Evolutionary conservation across 2,888 invertebrate genomes (phyloP).

Genomic region (Rhingia campestris): DNA sequence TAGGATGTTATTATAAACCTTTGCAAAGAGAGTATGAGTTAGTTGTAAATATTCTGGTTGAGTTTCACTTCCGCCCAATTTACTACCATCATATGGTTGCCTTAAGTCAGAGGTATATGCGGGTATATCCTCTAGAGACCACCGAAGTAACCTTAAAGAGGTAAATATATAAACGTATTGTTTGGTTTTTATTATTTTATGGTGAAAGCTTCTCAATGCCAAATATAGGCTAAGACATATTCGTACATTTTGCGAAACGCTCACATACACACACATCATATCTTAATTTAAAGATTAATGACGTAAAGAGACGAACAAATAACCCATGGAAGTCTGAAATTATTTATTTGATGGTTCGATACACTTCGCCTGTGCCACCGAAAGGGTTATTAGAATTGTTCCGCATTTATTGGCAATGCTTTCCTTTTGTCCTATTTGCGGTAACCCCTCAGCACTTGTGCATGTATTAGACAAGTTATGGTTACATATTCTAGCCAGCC

Average conservation of each 20-base stretch:
- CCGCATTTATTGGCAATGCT: constrained; percentile 24
- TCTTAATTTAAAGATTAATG: constrained; percentile 59
- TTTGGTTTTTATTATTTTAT: too few species aligned
- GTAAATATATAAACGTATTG: too few species aligned
- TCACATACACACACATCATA: constrained; percentile 12
- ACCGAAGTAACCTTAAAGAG: too few species aligned
- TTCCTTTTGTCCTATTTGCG: constrained; percentile 25
- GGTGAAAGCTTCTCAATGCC: too few species aligned
- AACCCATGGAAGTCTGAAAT: constrained; percentile 50
- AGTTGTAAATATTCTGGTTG: too few species aligned
- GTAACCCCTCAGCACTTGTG: constrained; percentile 6
- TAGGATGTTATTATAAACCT: too few species aligned
- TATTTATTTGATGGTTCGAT: constrained; percentile 59
- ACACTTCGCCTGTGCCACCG: constrained; percentile 42
- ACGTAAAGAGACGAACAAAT: constrained; percentile 50
- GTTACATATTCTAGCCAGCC: neutral
- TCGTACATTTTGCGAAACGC: neutral
- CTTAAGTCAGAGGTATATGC: too few species aligned
- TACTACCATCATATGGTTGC: too few species aligned
- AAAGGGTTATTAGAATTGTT: constrained; percentile 22
- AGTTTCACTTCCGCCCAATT: too few species aligned
- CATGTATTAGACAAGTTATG: neutral
- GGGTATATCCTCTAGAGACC: too few species aligned
- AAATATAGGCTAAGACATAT: neutral
- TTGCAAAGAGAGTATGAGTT: too few species aligned